phyloP scores from a whole-genome alignment of 1,140 invertebrate genomes.

The Bicyclus anynana region DNA sequence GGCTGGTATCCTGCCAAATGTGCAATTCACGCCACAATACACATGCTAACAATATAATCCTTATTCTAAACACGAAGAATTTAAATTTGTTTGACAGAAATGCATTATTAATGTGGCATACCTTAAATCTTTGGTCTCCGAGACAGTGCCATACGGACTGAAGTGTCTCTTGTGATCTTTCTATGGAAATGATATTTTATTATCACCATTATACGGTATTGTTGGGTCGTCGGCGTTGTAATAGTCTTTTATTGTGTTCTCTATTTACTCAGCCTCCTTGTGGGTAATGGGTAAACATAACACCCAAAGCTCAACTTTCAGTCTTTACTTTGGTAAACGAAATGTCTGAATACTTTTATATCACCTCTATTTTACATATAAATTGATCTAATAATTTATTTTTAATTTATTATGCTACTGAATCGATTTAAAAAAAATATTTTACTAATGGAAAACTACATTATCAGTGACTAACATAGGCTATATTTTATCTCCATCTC shows the following conservation, averaged over 20 bases:
- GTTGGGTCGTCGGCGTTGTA: conserved; percentile 23
- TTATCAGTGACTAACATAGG: too few relatives aligned
- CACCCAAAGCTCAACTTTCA: not conserved
- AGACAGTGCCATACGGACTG: conserved; percentile 45
- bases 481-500: too few relatives aligned
- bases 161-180: conserved; percentile 56
- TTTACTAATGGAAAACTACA: too few relatives aligned
- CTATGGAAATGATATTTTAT: conserved; percentile 69
- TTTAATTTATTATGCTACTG: too few relatives aligned
- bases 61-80: conserved; percentile 27
- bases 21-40: conserved; percentile 39
- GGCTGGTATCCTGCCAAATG: conserved; percentile 67
- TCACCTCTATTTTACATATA: too few relatives aligned
- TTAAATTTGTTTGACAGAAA: conserved; percentile 14
- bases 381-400: too few relatives aligned
- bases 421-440: too few relatives aligned
- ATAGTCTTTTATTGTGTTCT: conserved; percentile 19
- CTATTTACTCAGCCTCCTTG: not conserved
- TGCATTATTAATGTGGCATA: conserved; percentile 33
- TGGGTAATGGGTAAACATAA: not conserved
- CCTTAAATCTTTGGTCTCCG: conserved; percentile 59
- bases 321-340: not conserved
- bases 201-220: conserved; percentile 44
- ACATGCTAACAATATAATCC: conserved; percentile 14
- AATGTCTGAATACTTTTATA: not conserved